phyloP scores from a whole-genome alignment of 2,888 invertebrate genomes.

The Xanthorhoe designata region DNA sequence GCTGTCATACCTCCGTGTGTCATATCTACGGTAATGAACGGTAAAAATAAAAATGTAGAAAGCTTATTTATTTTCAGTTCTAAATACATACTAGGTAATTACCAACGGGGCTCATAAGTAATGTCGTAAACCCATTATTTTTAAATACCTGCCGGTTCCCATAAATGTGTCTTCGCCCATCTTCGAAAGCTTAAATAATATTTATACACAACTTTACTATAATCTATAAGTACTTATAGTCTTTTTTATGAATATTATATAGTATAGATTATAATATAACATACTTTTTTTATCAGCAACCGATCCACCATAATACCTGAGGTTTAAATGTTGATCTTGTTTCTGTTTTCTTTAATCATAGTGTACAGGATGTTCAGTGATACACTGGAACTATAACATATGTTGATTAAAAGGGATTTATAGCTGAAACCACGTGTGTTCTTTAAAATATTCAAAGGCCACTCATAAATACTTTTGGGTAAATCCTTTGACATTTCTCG shows the following conservation, averaged over 20 bases:
- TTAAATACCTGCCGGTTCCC: too few species aligned
- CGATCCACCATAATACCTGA: too few species aligned
- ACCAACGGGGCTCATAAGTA: too few species aligned
- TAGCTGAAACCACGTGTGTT: constrained; percentile 30
- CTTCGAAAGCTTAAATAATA: too few species aligned
- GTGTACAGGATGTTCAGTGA: not conserved
- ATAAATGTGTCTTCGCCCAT: too few species aligned
- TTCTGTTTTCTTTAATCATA: not conserved
- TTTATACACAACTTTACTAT: too few species aligned
- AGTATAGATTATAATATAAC: too few species aligned
- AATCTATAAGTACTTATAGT: too few species aligned
- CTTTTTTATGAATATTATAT: not conserved
- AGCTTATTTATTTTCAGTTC: too few species aligned
- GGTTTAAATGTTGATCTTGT: not conserved
- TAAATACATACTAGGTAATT: too few species aligned
- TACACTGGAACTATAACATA: not conserved
- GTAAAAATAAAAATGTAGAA: too few species aligned
- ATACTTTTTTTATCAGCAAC: not conserved
- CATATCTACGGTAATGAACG: not conserved
- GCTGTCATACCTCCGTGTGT: not conserved
- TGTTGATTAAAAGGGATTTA: not conserved
- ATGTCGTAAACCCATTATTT: too few species aligned
- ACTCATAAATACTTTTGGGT: constrained; percentile 31
- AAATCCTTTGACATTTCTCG: constrained; percentile 31
- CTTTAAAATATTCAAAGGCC: constrained; percentile 43